Evolutionary conservation across 2,113 vertebrate species (phyloP), one percentile per base, ranked within the genome.

Genomic region (Eira barbara): DNA sequence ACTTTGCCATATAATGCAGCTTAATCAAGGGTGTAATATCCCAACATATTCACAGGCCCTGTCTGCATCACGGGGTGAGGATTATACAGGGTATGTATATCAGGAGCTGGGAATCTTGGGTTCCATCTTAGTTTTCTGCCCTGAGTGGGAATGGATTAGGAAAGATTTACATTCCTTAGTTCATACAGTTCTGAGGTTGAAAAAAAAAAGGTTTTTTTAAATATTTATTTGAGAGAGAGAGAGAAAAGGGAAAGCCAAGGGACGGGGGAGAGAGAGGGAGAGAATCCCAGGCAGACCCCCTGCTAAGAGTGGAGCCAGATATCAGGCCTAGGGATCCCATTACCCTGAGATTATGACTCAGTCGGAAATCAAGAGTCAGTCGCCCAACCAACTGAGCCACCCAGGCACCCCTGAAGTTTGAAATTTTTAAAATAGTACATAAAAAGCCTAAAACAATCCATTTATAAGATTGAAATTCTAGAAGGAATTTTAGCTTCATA

Each of bases 391-490:
- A 36, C 67, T 69, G 67, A 36, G n/a, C 67, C 34, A 69, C 67
- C 67, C 34, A 69, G 34, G 67, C 67, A 21, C 34, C 8, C 18
- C 76, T 67, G 17, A 74, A 59, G 59, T 45, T 80, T 15, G 71
- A 34, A 13, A 39, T 0, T 52, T 45, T 29, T 57, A n/a, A 42
- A 36, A 1, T 31, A 63, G 21, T 87, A 52, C 20, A 12, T 57
- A 7, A 63, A 73, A 65, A 39, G 31, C 39, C 63, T 31, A 57
- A 59, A 73, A 45, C 1, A 91, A 36, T 71, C n/a, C 11, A n/a
- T 71, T 81, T 20, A 57, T 89, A 67, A 73, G 57, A 27, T 45
- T 5, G 69, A 94, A 93, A 81, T 93, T 96, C 61, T 89, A 83
- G 76, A 92, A 95, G 79, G 61, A 67, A 52, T 39, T 83, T 89